Evolutionary conservation across 1,140 invertebrate genomes (phyloP).

Genomic region (Euura lappo): DNA sequence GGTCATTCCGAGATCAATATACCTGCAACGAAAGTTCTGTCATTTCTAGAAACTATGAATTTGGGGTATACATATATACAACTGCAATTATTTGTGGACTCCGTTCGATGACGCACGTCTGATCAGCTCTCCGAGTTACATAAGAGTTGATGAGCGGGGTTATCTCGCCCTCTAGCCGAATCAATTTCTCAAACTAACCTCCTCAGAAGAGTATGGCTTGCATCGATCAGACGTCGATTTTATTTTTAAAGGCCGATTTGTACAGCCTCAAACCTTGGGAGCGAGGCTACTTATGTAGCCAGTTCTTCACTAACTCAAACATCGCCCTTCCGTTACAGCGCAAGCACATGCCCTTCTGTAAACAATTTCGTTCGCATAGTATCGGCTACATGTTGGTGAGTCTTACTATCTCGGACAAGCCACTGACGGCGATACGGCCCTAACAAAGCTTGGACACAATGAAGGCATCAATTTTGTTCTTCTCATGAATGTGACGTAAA

Average conservation of each 20-base stretch:
- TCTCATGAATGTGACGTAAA: no score
- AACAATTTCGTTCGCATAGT: no score
- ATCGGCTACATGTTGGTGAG: no score
- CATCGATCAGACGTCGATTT: slow-evolving; percentile 6
- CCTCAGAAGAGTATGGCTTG: not conserved
- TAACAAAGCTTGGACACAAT: no score
- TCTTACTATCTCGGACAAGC: no score
- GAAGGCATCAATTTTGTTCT: no score
- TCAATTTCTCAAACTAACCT: not conserved
- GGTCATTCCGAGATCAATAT: not conserved
- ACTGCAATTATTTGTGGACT: not conserved
- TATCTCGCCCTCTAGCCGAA: not conserved
- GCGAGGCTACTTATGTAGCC: not conserved
- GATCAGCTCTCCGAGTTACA: not conserved
- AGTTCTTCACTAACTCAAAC: not conserved
- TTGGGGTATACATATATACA: not conserved
- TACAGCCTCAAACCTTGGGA: not conserved
- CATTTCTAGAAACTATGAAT: not conserved
- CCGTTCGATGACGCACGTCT: not conserved
- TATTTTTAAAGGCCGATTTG: not conserved
- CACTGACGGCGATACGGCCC: no score
- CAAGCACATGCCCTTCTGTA: no score
- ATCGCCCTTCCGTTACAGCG: no score
- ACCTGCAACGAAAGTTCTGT: not conserved
- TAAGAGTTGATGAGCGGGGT: not conserved